phyloP scores from a whole-genome alignment of 2,797 vertebrate genomes.

The Labeo calbasu region DNA sequence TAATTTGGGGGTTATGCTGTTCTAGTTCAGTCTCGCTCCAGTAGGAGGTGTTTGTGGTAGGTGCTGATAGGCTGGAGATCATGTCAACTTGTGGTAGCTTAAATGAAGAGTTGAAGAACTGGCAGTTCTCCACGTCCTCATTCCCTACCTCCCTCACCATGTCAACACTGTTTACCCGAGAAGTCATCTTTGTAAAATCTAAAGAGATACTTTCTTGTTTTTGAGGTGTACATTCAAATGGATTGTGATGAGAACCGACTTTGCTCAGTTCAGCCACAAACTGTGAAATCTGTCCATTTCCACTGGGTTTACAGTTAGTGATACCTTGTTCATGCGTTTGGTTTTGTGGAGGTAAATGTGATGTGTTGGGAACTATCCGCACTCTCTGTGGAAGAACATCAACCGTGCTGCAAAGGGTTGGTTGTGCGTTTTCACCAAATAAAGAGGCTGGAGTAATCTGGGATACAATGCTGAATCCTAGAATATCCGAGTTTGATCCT shows the following conservation, averaged over 20 bases:
- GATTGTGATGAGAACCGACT: conserved; percentile 60
- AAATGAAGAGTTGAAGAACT: conserved; percentile 63
- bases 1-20: conserved; percentile 68
- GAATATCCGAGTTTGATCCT: conserved; percentile 59
- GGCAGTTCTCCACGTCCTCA: conserved; percentile 64
- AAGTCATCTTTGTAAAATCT: conserved; percentile 49
- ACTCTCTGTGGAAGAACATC: conserved; percentile 60
- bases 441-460: conserved; percentile 69
- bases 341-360: conserved; percentile 76
- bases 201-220: conserved; percentile 56
- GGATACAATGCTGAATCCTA: conserved; percentile 63
- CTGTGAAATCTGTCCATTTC: conserved; percentile 15
- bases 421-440: conserved; percentile 58
- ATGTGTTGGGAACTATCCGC: conserved; percentile 73
- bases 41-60: conserved; percentile 31
- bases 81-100: conserved; percentile 54
- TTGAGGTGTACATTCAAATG: conserved; percentile 48
- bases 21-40: conserved; percentile 55
- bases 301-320: conserved; percentile 4
- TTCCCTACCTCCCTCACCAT: conserved; percentile 1
- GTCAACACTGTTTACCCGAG: conserved; percentile 24
- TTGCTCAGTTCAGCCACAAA: conserved; percentile 53
- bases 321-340: conserved; percentile 68
- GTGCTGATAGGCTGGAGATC: conserved; percentile 55
- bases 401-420: conserved; percentile 60